Evolutionary conservation across 2,888 invertebrate genomes (phyloP), one percentile per base, ranked within the genome.

Genomic region (Dicranocentrus wangi): DNA sequence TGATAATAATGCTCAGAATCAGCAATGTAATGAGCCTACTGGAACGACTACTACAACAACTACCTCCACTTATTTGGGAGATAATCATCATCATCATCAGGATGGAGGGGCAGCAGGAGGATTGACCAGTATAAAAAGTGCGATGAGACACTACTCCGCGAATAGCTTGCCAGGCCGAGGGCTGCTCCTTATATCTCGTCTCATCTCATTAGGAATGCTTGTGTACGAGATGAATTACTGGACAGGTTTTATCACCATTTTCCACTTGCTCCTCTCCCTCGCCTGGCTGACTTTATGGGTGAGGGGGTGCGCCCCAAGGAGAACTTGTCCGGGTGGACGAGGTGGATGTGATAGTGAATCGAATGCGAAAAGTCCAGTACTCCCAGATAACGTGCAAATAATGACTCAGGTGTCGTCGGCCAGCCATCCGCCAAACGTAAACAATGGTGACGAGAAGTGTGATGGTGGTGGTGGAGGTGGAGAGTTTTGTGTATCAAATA

Each of bases 141-240:
- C 70, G 69, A 61, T 69, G 75, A 70, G 61, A 66, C 81, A 75
- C 75, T 63, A 75, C 42, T 55, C 61, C 28, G 63, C 42, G 42
- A 73, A 72, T 60, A 47, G 47, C n/a, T 77, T 81, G 47, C 68
- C 83, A 61, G 84, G 86, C 61, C 78, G 85, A 19, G 82, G 82
- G 47, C 78, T 85, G 39, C 83, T 86, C 23, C 73, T 86, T 43
- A 76, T 73, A 60, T 80, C 83, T 81, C 84, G 86, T 55, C 66
- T 86, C 69, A 77, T 86, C 77, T 85, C 83, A 61, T 80, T 86
- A 63, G 86, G 81, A 32, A 83, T 85, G 66, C 79, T 85, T 70
- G 75, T 84, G 63, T 82, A 55, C 70, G 82, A 83, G 71, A 79
- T 86, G 65, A 83, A 81, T 63, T 83, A 81, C 81, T 86, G 86